A percentile compares a stretch with the other conserved stretches of the same genome.
These are phyloP conservation scores for Nineta flava DNA, from an alignment of 2,888 invertebrate species.

Conservation along the genomic window DNA sequence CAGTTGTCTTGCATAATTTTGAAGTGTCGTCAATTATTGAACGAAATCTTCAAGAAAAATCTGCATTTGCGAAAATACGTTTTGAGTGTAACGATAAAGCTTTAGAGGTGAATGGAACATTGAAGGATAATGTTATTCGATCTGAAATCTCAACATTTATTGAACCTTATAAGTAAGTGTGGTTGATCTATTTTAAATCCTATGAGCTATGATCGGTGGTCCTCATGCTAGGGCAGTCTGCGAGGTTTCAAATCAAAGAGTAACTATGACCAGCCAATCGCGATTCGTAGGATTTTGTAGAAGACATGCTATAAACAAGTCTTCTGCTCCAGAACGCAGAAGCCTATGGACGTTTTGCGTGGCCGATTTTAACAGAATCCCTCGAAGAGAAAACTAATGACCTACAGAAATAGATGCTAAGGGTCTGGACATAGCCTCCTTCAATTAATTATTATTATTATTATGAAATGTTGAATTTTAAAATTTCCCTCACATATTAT, in stretches of 20 bases:
- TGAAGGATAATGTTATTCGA: slow-evolving; percentile 1
- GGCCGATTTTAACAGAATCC: too few species aligned
- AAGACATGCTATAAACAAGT: too few species aligned
- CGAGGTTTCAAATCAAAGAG: too few species aligned
- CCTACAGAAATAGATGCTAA: background rate
- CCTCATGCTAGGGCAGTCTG: too few species aligned
- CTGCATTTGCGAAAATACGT: background rate
- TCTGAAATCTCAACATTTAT: slow-evolving; percentile 3
- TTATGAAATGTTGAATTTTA: background rate
- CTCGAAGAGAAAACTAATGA: too few species aligned
- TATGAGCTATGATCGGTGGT: too few species aligned
- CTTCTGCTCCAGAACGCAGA: too few species aligned
- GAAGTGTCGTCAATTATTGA: slow-evolving; percentile 2
- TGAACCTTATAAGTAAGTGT: slow-evolving; percentile 1
- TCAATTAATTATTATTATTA: background rate
- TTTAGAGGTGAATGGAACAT: background rate
- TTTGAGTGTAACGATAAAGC: slow-evolving; percentile 1
- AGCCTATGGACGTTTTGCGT: too few species aligned
- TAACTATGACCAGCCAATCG: too few species aligned
- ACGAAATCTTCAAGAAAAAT: background rate
- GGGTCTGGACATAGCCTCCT: background rate
- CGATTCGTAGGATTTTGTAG: too few species aligned
- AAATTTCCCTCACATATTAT: too few species aligned
- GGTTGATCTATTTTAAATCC: background rate
- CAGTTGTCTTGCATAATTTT: background rate